phyloP scores from a whole-genome alignment of 1,140 invertebrate genomes.

The Helicoverpa armigera region DNA sequence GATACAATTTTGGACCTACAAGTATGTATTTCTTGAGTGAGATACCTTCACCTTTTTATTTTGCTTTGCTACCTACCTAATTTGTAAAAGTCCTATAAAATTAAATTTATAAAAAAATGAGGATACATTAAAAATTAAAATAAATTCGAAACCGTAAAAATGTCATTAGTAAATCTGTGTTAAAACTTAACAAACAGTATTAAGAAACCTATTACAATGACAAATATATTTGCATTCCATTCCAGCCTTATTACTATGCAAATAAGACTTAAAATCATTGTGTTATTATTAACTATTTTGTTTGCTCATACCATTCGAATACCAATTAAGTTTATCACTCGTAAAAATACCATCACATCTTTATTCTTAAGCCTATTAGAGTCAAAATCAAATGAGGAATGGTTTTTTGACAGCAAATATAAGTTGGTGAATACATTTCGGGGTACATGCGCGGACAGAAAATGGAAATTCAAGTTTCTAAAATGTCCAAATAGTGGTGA shows the following conservation, averaged over 20 bases:
- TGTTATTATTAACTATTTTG: conserved; percentile 51
- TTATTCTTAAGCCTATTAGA: not conserved
- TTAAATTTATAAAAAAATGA: not conserved
- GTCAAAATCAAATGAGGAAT: not conserved
- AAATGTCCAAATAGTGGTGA: conserved; percentile 53
- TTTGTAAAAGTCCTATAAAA: not conserved
- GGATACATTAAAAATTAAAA: conserved; percentile 13
- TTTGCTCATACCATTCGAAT: conserved; percentile 38
- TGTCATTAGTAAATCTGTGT: conserved; percentile 51
- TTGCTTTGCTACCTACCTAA: no score
- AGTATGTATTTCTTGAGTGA: no score
- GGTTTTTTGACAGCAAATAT: not conserved
- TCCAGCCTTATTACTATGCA: conserved; percentile 39
- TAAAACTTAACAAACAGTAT: conserved; percentile 48
- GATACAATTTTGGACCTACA: no score
- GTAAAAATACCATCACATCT: not conserved
- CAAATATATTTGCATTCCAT: conserved; percentile 46
- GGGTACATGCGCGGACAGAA: conserved; percentile 39
- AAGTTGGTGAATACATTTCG: conserved; percentile 36
- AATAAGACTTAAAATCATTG: conserved; percentile 50
- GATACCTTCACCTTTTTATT: no score
- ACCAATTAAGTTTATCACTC: not conserved
- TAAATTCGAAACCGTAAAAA: conserved; percentile 42
- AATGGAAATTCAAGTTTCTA: conserved; percentile 54
- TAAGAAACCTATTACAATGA: conserved; percentile 50